Conservation (phyloP, 1,140 invertebrate genomes). For the Cotesia chilonis region DNA sequence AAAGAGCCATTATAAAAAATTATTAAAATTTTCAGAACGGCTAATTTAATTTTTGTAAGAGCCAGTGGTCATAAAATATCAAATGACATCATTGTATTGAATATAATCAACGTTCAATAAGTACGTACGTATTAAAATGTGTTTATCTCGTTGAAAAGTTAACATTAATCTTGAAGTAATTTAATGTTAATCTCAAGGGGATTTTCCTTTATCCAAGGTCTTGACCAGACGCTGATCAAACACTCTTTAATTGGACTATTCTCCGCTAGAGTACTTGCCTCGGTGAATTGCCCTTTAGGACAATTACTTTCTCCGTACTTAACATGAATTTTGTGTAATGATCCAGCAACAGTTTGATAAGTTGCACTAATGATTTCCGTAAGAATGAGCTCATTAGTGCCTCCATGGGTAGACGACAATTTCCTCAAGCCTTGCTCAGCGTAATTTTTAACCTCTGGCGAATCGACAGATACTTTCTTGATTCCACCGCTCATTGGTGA, state of each 20-base stretch:
- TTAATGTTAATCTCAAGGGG: slow-evolving; percentile 62
- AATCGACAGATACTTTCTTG: slow-evolving; percentile 40
- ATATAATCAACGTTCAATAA: no score
- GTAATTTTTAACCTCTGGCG: slow-evolving; percentile 55
- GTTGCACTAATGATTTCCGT: slow-evolving; percentile 55
- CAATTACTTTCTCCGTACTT: slow-evolving; percentile 66
- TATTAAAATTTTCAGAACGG: no score
- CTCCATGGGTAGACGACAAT: slow-evolving; percentile 52
- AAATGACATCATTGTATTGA: no score
- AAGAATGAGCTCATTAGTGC: slow-evolving; percentile 56
- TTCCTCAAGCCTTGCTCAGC: slow-evolving; percentile 54
- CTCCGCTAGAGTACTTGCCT: slow-evolving; percentile 48
- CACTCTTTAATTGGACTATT: slow-evolving; percentile 60
- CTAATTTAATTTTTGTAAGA: no score
- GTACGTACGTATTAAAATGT: no score
- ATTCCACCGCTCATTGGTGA: slow-evolving; percentile 40
- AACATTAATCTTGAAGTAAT: slow-evolving; percentile 39
- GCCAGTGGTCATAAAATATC: no score
- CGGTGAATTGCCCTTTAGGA: slow-evolving; percentile 47
- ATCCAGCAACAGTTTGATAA: slow-evolving; percentile 60
- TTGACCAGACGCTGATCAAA: slow-evolving; percentile 68
- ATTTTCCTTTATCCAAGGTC: slow-evolving; percentile 69
- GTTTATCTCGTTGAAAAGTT: no score
- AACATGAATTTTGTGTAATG: slow-evolving; percentile 63
- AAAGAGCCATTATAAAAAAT: no score